Evolutionary conservation across 1,140 invertebrate genomes (phyloP).

Genomic region (Brachionus angularis): DNA sequence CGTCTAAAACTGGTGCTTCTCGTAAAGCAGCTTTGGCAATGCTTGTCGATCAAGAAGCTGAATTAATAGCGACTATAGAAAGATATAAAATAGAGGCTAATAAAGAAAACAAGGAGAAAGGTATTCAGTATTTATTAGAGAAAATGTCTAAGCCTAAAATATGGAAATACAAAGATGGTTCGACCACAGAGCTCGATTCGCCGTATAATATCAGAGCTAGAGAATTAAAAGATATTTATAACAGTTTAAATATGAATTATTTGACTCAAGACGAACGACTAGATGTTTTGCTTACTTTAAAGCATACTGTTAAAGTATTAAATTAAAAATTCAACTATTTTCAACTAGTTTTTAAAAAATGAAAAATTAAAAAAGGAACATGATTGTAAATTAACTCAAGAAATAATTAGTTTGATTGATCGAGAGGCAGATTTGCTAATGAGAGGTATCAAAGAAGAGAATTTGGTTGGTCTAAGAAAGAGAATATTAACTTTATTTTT

Average conservation of each 20-base stretch:
- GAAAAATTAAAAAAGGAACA: constrained; percentile 52
- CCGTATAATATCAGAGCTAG: constrained; percentile 57
- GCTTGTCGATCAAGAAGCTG: constrained; percentile 58
- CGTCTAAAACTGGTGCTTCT: constrained; percentile 51
- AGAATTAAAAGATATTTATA: constrained; percentile 57
- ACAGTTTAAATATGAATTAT: constrained; percentile 58
- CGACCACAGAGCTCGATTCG: constrained; percentile 55
- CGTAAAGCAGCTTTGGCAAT: constrained; percentile 57
- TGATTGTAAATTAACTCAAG: constrained; percentile 58
- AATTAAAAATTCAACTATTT: background rate
- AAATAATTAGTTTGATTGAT: constrained; percentile 59
- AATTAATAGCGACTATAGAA: constrained; percentile 57
- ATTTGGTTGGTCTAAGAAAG: constrained; percentile 56
- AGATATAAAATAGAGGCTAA: constrained; percentile 56
- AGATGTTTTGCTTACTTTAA: constrained; percentile 58
- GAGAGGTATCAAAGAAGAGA: constrained; percentile 55
- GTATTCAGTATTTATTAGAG: constrained; percentile 55
- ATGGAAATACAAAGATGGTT: constrained; percentile 53
- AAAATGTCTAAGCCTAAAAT: constrained; percentile 53
- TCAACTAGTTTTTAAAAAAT: background rate
- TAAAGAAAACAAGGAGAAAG: constrained; percentile 52
- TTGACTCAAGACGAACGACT: constrained; percentile 58
- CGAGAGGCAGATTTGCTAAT: constrained; percentile 58
- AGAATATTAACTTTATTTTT: constrained; percentile 59
- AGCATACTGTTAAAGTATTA: constrained; percentile 58